These are phyloP conservation scores for Riptortus pedestris DNA, from an alignment of 1,140 invertebrate species.

Conservation along the genomic window DNA sequence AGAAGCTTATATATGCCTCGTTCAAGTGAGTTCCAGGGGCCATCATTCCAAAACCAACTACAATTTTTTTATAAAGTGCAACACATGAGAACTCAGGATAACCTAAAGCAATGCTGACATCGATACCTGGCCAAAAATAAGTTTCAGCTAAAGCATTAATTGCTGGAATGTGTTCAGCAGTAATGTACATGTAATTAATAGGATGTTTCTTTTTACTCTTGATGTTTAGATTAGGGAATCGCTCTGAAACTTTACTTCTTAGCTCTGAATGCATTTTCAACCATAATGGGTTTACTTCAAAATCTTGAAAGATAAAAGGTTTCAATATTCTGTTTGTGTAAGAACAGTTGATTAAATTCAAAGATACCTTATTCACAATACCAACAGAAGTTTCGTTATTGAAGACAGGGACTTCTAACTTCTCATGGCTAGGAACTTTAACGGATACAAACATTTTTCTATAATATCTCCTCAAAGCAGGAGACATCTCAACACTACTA, in stretches of 20 bases:
- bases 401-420: background rate
- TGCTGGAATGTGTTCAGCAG: conserved; percentile 12
- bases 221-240: background rate
- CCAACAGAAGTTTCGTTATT: conserved; percentile 2
- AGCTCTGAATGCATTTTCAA: conserved; percentile 5
- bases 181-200: conserved; percentile 22
- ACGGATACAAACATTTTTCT: background rate
- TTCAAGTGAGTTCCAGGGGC: conserved; percentile 14
- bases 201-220: conserved; percentile 8
- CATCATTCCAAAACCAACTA: conserved; percentile 24
- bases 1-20: conserved; percentile 23
- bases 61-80: conserved; percentile 19
- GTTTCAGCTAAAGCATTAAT: conserved; percentile 17
- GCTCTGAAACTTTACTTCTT: background rate
- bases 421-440: background rate
- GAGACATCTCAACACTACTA: background rate
- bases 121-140: conserved; percentile 23
- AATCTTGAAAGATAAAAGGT: conserved; percentile 21
- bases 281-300: background rate
- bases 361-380: conserved; percentile 2
- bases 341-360: background rate
- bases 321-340: conserved; percentile 19
- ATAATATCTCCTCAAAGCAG: background rate
- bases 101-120: background rate
- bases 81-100: conserved; percentile 24